Base-by-base conservation (phyloP, 2,797 vertebrate genomes). In the Natrix natrix region DNA sequence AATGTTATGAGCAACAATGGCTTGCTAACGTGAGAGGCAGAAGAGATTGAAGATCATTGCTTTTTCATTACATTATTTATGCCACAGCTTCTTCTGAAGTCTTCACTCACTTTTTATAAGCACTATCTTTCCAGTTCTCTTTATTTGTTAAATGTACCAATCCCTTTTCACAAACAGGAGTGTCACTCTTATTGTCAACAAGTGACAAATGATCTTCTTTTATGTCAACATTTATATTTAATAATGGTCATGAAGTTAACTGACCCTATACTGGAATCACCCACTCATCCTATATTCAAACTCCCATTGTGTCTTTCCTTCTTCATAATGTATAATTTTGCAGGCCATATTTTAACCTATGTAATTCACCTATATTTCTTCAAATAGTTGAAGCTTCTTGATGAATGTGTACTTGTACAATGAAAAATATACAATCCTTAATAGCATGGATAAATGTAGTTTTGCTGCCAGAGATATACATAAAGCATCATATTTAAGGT, bases 1-100 rank as follows among this genome's bases (percentile, higher is more conserved):
- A 93, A 96, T 93, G 57, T 61, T 93, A 5, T 89, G 43, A 90
- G 54, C 43, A 86, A 89, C 63, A 83, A 88, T 22, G 43, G 59
- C 89, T 16, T 63, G 24, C 86, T 17, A 32, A 86, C 7, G 13
- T n/a, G 90, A 94, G 90, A 93, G 91, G 87, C 55, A 95, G 91
- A 91, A 56, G 16, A 54, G 16, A 89, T 89, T n/a, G 16, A 32
- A 20, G 52, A 63, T 88, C 52, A 48, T 90, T 88, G 88, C 43
- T 24, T 91, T 52, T 91, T 91, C 66, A 57, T 87, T 60, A 74
- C 37, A 88, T 14, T n/a, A 57, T 32, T 59, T 91, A 91, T 11
- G 20, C 55, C 55, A 78, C n/a, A 55, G 48, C 32, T 91, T 60
- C 37, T 86, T 91, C 54, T 74, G 88, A 92, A 61, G 32, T 52